Base-by-base conservation (phyloP, 1,140 invertebrate species). In the Ceratitis capitata region DNA sequence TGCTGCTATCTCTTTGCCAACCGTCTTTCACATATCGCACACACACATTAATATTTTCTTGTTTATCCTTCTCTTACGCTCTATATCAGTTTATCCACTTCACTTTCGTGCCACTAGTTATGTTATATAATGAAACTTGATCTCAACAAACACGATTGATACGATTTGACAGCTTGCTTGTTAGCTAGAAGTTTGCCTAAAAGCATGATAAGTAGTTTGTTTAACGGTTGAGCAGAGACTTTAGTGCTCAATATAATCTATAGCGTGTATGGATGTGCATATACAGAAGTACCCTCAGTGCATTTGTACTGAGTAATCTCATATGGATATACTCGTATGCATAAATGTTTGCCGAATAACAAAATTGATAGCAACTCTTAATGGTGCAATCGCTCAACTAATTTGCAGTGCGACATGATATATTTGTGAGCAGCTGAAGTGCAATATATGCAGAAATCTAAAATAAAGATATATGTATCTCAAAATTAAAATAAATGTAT, bases 171-270 rank as follows among this genome's bases (percentile, higher is more conserved):
- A 69, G 61, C 61, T 39, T 14, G 16, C 14, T 69, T 19, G 32
- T 35, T 69, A 69, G 32, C 32, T 39, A 39, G 39, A 61, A 69
- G 29, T 69, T 69, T 69, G 61, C 61, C 32, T 69, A 35, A 39
- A 69, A 35, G 29, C 61, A 4, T 69, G 61, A 69, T 32, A 69
- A 69, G 61, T 69, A 35, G 61, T 69, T 69, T 69, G 61, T 69
- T 16, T 39, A 32, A 12, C 26, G 14, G 2, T 19, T 19, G 61
- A 39, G 61, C 16, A 69, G 61, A 12, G 61, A 29, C 32, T 69
- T 69, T 35, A 69, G 61, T 19, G 61, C 61, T 35, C 16, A 39
- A 69, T 35, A 39, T 69, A 35, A 69, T 29, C 61, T 39, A n/a
- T 19, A 39, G 35, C 35, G 39, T 19, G 19, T 16, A 35, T 32